Percentiles rank a stretch among this genome's conserved stretches.
phyloP scores from a whole-genome alignment of 2,797 vertebrate genomes.

The Ctenopoma kingsleyae region DNA sequence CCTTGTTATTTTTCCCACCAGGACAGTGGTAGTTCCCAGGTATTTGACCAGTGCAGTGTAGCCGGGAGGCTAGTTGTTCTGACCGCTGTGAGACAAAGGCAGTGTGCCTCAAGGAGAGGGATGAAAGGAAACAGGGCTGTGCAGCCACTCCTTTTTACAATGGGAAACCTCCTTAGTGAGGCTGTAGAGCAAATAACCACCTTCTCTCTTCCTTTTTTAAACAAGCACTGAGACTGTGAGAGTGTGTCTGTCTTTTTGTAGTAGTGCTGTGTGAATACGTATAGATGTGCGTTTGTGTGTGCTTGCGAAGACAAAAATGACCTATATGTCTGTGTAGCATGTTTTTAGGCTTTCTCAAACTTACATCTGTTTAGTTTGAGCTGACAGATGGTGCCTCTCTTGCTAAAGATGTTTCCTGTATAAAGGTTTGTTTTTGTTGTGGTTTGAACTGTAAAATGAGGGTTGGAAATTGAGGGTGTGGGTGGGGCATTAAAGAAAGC shows the following conservation, averaged over 20 bases:
- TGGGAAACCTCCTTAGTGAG: slow-evolving; percentile 78
- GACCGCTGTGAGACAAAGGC: slow-evolving; percentile 80
- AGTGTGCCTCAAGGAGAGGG: slow-evolving; percentile 71
- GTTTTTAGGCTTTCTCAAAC: slow-evolving; percentile 44
- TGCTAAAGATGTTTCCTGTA: slow-evolving; percentile 42
- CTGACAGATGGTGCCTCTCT: slow-evolving; percentile 56
- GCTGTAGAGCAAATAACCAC: slow-evolving; percentile 81
- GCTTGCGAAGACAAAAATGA: slow-evolving; percentile 30
- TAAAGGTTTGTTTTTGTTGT: slow-evolving; percentile 17
- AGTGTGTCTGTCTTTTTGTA: slow-evolving; percentile 48
- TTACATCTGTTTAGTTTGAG: slow-evolving; percentile 56
- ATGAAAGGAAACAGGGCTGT: slow-evolving; percentile 79
- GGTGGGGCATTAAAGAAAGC: slow-evolving; percentile 4
- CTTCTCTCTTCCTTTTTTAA: slow-evolving; percentile 65
- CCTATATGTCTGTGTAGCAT: slow-evolving; percentile 22
- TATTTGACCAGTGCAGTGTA: slow-evolving; percentile 72
- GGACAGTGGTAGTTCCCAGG: slow-evolving; percentile 74
- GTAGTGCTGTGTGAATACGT: slow-evolving; percentile 10
- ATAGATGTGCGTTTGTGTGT: slow-evolving; percentile 33
- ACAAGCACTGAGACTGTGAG: slow-evolving; percentile 60
- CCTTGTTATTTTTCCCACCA: slow-evolving; percentile 70
- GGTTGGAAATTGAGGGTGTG: background rate
- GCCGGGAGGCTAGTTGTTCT: slow-evolving; percentile 71
- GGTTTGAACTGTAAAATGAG: slow-evolving; percentile 28
- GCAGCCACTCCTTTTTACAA: slow-evolving; percentile 84